Percentiles rank a stretch among this genome's conserved stretches.
phyloP scores from a whole-genome alignment of 92 coral and sea anemone species.

The Meandrina meandrites region DNA sequence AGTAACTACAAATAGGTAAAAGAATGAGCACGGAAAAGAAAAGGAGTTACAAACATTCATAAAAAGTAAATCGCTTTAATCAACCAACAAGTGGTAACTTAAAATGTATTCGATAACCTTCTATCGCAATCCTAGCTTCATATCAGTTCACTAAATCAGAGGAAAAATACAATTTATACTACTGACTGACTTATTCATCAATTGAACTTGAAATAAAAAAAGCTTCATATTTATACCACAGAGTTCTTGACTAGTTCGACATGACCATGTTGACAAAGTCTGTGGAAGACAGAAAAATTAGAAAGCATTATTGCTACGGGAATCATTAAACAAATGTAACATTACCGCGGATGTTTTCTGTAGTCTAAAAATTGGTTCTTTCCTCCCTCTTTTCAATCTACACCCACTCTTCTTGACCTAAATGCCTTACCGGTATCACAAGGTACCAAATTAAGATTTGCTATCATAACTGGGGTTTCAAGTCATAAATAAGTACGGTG shows the following conservation, averaged over 20 bases:
- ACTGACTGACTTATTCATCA: not conserved
- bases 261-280: conserved; percentile 39
- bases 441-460: no score
- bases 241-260: conserved; percentile 40
- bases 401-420: no score
- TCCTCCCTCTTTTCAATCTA: not conserved
- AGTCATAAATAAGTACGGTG: no score
- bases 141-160: not conserved
- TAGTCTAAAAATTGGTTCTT: no score
- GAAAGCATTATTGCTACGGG: not conserved
- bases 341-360: no score
- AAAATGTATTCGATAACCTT: not conserved
- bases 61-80: not conserved
- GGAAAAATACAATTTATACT: not conserved
- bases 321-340: not conserved
- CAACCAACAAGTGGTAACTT: not conserved
- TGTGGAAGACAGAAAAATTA: not conserved
- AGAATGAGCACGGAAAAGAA: not conserved
- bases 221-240: not conserved
- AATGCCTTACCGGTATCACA: no score
- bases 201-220: not conserved
- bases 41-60: not conserved
- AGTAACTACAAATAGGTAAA: not conserved
- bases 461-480: no score
- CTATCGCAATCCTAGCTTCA: not conserved